Evolutionary conservation across 2,113 vertebrate species (phyloP), one percentile per base, ranked within the genome.

Genomic region (Paradoxurus hermaphroditus): DNA sequence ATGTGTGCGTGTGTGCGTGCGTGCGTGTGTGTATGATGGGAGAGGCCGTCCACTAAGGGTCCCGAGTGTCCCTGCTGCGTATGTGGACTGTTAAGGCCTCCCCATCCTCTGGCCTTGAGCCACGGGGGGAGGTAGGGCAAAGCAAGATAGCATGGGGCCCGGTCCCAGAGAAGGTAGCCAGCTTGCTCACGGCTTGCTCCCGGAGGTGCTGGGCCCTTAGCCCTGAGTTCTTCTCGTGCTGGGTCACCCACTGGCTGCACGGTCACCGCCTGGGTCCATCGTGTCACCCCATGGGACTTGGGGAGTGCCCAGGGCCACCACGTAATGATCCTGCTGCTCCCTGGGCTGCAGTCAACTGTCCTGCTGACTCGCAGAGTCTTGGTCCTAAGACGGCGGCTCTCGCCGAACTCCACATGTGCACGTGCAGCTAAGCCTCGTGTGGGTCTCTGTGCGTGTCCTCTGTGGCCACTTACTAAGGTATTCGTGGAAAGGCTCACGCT

Each of bases 251-350:
- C n/a, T 21, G n/a, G 29, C 25, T 19, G 1, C 59, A 56, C 36
- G 56, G 36, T 44, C 25, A 29, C 53, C 39, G 0, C 23, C 31
- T 56, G 75, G 44, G 34, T 18, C 68, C 41, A 23, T 2, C 2
- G 0, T 1, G 13, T 56, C 5, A 8, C 63, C 21, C 13, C 9
- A 1, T 0, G 46, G 25, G 11, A 70, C 59, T 7, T 39, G 62
- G 21, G 36, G 51, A 23, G 27, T 11, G 29, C 25, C 25, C 0
- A 1, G 3, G 1, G 8, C n/a, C 41, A 4, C 77, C 23, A 9
- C 1, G 53, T 12, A 34, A 15, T 29, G 44, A 4, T 0, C 67
- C 78, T 2, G 34, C 59, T 15, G 4, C 44, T 4, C 15, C 9
- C 62, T 10, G 13, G 4, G 72, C 70, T 59, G 65, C 5, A n/a